A percentile compares a stretch with the other conserved stretches of the same genome.
Evolutionary conservation across 2,113 vertebrate species (phyloP).

Genomic region (Stercorarius parasiticus): DNA sequence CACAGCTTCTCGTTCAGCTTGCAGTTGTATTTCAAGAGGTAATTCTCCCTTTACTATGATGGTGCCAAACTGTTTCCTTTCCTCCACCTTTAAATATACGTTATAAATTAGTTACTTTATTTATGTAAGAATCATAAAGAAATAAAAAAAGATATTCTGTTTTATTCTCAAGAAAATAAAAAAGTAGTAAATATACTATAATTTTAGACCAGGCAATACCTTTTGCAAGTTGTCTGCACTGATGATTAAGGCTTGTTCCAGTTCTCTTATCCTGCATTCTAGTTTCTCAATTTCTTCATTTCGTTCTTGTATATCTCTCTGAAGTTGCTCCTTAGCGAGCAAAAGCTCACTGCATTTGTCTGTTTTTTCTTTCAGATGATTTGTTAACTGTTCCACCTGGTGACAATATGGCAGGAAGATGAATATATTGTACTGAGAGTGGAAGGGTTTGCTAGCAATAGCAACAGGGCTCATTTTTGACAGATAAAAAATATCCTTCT

Average conservation of each 20-base stretch:
- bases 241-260: conserved; percentile 90
- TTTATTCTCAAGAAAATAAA: background rate
- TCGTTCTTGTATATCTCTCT: conserved; percentile 87
- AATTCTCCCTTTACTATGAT: conserved; percentile 75
- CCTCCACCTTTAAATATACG: conserved; percentile 78
- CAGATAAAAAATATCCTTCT: background rate
- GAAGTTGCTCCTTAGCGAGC: conserved; percentile 89
- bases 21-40: conserved; percentile 88
- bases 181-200: background rate
- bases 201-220: conserved; percentile 69
- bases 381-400: conserved; percentile 89
- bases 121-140: background rate
- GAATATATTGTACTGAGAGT: background rate
- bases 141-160: background rate
- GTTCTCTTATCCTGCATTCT: conserved; percentile 85
- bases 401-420: background rate
- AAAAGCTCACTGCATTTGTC: conserved; percentile 95
- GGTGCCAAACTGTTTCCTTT: conserved; percentile 81
- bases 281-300: conserved; percentile 95
- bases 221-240: conserved; percentile 83
- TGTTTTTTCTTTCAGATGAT: conserved; percentile 92
- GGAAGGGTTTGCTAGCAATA: background rate
- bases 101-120: background rate
- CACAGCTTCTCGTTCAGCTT: conserved; percentile 93
- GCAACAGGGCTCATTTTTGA: background rate